Base-by-base conservation (phyloP, 1,140 invertebrate species). In the Coboldia fuscipes region DNA sequence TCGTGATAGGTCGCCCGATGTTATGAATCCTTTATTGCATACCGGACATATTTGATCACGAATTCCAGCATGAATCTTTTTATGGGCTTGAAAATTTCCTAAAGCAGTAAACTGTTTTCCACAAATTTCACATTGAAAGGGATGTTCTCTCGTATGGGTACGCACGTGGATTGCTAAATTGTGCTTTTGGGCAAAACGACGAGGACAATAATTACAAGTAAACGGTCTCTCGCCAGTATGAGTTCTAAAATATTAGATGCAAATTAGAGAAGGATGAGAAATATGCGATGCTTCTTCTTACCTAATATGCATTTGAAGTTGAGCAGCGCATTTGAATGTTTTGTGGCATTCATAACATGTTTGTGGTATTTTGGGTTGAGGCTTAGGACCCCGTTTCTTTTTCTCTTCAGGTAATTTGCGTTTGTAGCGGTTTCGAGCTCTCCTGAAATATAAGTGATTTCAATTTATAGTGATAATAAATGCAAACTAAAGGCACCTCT, bases 121-220 rank as follows among this genome's bases (percentile, higher is more conserved):
- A 44, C 75, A 84, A 14, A 78, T 65, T 47, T 84, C 78, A 54
- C 82, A 88, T 35, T 80, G 72, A 47, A 82, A 80, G 1, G 78
- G 77, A 43, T 76, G 68, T 39, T 80, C 75, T 4, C 80, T 76
- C 7, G 76, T 79, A 41, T 88, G 82, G 12, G 72, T 73, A 30
- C 80, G 54, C 44, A 83, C 64, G 44, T 88, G 83, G 44, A 85
- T 84, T 3, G 78, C 72, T n/a, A 86, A 58, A 50, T 83, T 85
- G 51, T 85, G 81, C 42, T 82, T 72, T 47, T 85, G 79, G 28
- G 78, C 74, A 51, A 88, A 88, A 6, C 72, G 61, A 39, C 77
- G 63, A 22, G 71, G 62, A 42, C 82, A 88, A 37, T 78, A 72
- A 33, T 64, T 65, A 45, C 82, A 88, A 1, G 58, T 56, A 44